These are phyloP conservation scores for Eupelmus urozonus DNA, from an alignment of 2,888 invertebrate genomes.

Conservation along the genomic window DNA sequence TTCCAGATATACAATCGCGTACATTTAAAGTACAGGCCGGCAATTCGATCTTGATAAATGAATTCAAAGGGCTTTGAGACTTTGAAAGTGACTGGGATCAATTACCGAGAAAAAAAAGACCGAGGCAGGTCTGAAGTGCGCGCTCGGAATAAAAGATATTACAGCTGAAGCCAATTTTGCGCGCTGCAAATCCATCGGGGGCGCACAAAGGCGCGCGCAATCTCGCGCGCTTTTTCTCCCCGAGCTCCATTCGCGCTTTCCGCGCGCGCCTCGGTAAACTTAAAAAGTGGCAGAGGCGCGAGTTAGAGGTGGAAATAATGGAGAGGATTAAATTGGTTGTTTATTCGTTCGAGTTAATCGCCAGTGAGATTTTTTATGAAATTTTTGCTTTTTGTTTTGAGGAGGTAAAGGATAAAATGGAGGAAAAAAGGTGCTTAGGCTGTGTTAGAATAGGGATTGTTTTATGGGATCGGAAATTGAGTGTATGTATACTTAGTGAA, in stretches of 20 bases:
- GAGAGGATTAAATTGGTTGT: conserved; percentile 1
- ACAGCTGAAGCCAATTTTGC: conserved; percentile 36
- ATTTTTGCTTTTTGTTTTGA: too few species aligned
- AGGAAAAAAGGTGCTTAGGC: too few species aligned
- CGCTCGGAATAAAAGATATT: conserved; percentile 10
- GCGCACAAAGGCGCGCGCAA: conserved; percentile 33
- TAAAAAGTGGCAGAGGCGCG: too few species aligned
- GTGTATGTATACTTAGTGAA: too few species aligned
- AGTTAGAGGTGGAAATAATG: neutral
- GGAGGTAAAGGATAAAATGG: too few species aligned
- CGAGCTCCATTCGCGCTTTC: too few species aligned
- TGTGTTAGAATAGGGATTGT: too few species aligned
- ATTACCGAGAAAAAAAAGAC: conserved; percentile 33
- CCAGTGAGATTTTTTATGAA: neutral
- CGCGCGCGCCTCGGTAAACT: too few species aligned
- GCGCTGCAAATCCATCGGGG: conserved; percentile 29
- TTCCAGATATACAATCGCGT: conserved; percentile 12
- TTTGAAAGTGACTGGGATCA: conserved; percentile 38
- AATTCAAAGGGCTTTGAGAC: conserved; percentile 42
- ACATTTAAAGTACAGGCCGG: neutral
- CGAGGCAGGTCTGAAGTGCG: neutral
- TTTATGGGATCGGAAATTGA: too few species aligned
- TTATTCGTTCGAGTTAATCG: neutral
- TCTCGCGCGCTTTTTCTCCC: neutral
- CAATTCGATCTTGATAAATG: conserved; percentile 26